Percentiles rank a stretch among this genome's conserved stretches.
phyloP scores from a whole-genome alignment of 2,113 vertebrate species.

The Oceanites oceanicus region DNA sequence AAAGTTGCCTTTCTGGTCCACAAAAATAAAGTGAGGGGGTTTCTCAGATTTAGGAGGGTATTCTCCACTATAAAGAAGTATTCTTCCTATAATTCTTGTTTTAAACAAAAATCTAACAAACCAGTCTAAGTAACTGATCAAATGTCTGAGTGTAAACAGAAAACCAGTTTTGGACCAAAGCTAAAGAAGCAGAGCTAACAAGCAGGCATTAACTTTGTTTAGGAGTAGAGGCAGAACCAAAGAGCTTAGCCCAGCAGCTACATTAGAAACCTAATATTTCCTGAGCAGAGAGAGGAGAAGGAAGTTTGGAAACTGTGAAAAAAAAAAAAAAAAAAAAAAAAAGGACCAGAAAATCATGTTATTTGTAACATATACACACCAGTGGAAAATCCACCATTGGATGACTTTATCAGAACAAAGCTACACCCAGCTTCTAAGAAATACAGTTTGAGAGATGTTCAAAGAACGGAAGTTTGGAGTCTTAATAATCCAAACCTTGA shows the following conservation, averaged over 20 bases:
- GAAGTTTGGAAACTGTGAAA: constrained; percentile 17
- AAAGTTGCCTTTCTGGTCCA: not conserved
- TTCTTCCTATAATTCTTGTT: not conserved
- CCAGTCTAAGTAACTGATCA: not conserved
- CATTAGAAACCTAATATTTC: constrained; percentile 54
- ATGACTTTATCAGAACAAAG: not conserved
- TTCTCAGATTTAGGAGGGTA: not conserved
- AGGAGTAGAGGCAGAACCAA: constrained; percentile 43
- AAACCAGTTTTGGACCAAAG: constrained; percentile 33
- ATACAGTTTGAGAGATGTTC: not conserved
- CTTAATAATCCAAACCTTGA: not conserved
- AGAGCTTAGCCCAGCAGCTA: constrained; percentile 44
- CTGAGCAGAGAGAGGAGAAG: not conserved
- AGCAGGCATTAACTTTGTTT: constrained; percentile 33
- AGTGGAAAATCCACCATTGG: not conserved
- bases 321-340: not conserved
- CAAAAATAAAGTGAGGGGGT: not conserved
- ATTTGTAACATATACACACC: constrained; percentile 8
- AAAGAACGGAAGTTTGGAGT: not conserved
- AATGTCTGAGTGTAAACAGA: constrained; percentile 43
- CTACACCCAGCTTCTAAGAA: constrained; percentile 1
- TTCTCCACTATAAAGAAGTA: not conserved
- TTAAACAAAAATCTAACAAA: constrained; percentile 2
- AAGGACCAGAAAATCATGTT: constrained; percentile 24
- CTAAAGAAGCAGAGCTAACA: constrained; percentile 27